Percentiles rank a stretch among this genome's conserved stretches.
Conservation (phyloP, 2,888 invertebrate species). For the Drosophila sordidula region DNA sequence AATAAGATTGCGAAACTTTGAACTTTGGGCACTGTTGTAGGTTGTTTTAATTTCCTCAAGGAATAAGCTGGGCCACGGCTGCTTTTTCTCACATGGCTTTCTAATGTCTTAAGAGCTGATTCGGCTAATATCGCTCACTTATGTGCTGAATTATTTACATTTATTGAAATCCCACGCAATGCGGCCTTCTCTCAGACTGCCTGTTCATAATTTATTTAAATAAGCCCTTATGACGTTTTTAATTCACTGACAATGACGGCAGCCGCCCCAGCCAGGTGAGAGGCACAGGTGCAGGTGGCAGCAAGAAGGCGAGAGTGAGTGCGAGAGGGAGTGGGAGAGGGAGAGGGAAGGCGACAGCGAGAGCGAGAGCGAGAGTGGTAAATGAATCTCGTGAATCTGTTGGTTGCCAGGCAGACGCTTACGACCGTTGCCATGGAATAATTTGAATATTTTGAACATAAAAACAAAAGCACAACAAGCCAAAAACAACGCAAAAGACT, state of each 20-base stretch:
- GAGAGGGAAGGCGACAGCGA: slow-evolving; percentile 1
- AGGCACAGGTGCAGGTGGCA: not conserved
- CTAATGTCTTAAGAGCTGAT: slow-evolving; percentile 53
- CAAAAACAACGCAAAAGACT: slow-evolving; percentile 37
- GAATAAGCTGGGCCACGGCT: slow-evolving; percentile 57
- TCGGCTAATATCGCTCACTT: slow-evolving; percentile 72
- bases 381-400: slow-evolving; percentile 13
- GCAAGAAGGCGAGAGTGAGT: not conserved
- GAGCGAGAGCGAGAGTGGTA: not conserved
- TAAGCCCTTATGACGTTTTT: slow-evolving; percentile 81
- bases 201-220: slow-evolving; percentile 80
- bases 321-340: not conserved
- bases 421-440: slow-evolving; percentile 55
- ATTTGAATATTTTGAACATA: slow-evolving; percentile 79
- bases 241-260: slow-evolving; percentile 77
- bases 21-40: slow-evolving; percentile 41
- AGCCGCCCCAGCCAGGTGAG: slow-evolving; percentile 13
- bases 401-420: slow-evolving; percentile 45
- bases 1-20: slow-evolving; percentile 41
- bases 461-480: slow-evolving; percentile 68
- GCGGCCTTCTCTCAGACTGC: slow-evolving; percentile 21
- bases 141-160: slow-evolving; percentile 72
- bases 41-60: slow-evolving; percentile 70
- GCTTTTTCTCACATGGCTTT: slow-evolving; percentile 75
- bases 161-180: slow-evolving; percentile 66